Evolutionary conservation across 2,888 invertebrate species (phyloP).

Genomic region (Diloba caeruleocephala): DNA sequence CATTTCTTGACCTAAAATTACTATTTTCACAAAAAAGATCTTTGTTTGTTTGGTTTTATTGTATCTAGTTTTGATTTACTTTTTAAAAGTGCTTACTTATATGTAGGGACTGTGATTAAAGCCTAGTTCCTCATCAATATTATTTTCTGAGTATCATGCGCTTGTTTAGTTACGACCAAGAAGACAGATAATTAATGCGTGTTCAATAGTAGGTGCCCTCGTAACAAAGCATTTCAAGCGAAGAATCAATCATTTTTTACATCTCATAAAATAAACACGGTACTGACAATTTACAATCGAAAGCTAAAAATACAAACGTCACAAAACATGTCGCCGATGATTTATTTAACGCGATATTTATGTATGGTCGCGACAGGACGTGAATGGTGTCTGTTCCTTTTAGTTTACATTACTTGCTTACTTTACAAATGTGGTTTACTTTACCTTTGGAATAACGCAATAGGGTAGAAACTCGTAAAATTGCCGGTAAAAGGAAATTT

Average conservation of each 20-base stretch:
- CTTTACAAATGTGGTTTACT: conserved; percentile 21
- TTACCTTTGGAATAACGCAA: conserved; percentile 22
- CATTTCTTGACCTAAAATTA: too few relatives aligned
- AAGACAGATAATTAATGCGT: conserved; percentile 19
- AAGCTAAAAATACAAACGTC: conserved; percentile 73
- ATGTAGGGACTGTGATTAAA: too few relatives aligned
- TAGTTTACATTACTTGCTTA: conserved; percentile 70
- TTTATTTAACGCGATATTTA: conserved; percentile 85
- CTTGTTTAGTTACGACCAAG: conserved; percentile 27
- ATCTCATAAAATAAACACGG: conserved; percentile 67
- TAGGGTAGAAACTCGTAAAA: conserved; percentile 55
- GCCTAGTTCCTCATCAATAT: conserved; percentile 14
- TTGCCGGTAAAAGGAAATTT: conserved; percentile 25
- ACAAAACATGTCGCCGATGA: conserved; percentile 80
- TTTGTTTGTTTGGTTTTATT: too few relatives aligned
- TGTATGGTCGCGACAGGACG: conserved; percentile 73
- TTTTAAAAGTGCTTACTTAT: too few relatives aligned
- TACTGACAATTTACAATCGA: conserved; percentile 63
- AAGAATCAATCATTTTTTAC: conserved; percentile 53
- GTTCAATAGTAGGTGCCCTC: conserved; percentile 24
- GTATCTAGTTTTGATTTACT: too few relatives aligned
- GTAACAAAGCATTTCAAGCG: conserved; percentile 38
- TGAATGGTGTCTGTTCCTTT: conserved; percentile 74
- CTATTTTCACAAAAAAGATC: too few relatives aligned
- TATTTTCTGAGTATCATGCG: conserved; percentile 17